Conservation (phyloP, 2,113 vertebrate species). For the Fregetta grallaria region DNA sequence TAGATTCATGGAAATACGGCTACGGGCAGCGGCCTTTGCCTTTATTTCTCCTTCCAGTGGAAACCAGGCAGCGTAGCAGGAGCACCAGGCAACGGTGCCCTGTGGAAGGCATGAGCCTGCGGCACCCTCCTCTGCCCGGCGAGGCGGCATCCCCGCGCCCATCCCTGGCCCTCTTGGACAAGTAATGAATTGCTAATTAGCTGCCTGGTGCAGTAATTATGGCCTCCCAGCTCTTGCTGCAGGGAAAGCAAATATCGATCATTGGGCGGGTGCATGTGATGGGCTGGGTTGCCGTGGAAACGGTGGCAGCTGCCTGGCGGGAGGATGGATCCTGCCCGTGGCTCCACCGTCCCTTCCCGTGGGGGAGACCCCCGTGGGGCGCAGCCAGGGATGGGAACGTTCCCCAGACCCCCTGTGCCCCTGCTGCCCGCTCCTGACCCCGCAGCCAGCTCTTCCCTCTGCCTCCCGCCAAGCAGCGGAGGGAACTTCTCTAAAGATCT, state of each 20-base stretch:
- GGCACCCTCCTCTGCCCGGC: not conserved
- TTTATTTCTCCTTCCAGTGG: not conserved
- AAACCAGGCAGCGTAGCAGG: too few relatives aligned
- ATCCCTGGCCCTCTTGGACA: not conserved
- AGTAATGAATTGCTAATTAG: not conserved
- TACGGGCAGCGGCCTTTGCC: fast-evolving
- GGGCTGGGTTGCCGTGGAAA: not conserved
- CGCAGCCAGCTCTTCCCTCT: too few relatives aligned
- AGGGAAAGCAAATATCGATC: not conserved
- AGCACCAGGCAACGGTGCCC: too few relatives aligned
- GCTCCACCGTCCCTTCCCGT: not conserved
- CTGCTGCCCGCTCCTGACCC: not conserved
- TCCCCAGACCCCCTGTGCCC: not conserved
- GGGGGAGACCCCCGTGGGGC: not conserved
- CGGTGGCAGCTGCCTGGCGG: not conserved
- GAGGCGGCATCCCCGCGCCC: too few relatives aligned
- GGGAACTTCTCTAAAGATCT: not conserved
- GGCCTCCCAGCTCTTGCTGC: not conserved
- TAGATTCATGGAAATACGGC: not conserved
- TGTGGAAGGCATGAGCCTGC: fast-evolving
- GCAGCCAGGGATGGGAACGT: not conserved
- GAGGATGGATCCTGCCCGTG: not conserved
- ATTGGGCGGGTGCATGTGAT: fast-evolving
- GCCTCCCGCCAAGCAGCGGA: too few relatives aligned
- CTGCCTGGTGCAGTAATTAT: not conserved